Percentiles rank a stretch among this genome's conserved stretches.
Evolutionary conservation across 2,113 vertebrate species (phyloP).

Genomic region (Hippocampus barbouri): DNA sequence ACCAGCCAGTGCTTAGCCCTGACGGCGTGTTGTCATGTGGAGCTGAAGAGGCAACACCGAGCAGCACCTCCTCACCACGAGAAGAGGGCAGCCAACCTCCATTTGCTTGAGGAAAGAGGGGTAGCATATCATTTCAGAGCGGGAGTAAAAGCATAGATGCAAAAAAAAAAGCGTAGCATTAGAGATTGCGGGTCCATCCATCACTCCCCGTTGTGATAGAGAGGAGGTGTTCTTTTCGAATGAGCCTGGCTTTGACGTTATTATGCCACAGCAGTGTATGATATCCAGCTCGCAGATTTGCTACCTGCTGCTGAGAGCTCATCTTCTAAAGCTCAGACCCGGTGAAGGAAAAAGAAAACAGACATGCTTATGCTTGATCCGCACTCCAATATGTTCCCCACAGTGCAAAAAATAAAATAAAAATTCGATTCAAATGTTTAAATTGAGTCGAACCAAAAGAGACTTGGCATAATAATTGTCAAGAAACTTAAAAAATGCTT

Average conservation of each 20-base stretch:
- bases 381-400: not conserved
- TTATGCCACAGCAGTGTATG: constrained; percentile 45
- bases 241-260: constrained; percentile 53
- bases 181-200: constrained; percentile 64
- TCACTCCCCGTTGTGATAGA: constrained; percentile 58
- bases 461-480: no score
- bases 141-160: constrained; percentile 53
- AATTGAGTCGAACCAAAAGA: no score
- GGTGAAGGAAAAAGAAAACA: not conserved
- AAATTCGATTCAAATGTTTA: not conserved
- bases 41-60: constrained; percentile 52
- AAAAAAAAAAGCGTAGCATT: constrained; percentile 50
- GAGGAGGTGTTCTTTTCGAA: constrained; percentile 52
- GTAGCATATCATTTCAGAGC: constrained; percentile 55
- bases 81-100: constrained; percentile 47
- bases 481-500: no score
- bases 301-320: constrained; percentile 40
- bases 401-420: not conserved
- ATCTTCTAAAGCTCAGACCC: not conserved
- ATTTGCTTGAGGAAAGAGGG: constrained; percentile 54
- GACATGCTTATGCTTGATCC: not conserved
- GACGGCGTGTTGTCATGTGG: constrained; percentile 57
- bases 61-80: constrained; percentile 41
- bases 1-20: constrained; percentile 51
- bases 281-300: constrained; percentile 44